A percentile compares a stretch with the other conserved stretches of the same genome.
Evolutionary conservation across 2,888 invertebrate genomes (phyloP).

Genomic region (Hemistola chrysoprasaria): DNA sequence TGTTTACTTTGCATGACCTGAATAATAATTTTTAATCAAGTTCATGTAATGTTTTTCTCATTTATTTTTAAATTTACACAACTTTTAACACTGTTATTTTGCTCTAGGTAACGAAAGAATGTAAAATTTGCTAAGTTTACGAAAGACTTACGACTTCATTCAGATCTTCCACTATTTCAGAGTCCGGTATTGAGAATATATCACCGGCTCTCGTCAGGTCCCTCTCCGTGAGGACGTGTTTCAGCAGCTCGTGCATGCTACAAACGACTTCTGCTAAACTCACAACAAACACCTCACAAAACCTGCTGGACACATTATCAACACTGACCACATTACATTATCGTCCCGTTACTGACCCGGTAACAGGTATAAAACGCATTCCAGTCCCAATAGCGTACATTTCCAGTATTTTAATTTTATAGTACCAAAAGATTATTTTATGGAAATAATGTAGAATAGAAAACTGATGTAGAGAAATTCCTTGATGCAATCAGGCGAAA

Average conservation of each 20-base stretch:
- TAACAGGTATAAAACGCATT: conserved; percentile 11
- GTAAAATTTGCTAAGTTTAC: neutral
- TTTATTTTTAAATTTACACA: neutral
- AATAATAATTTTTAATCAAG: conserved; percentile 9
- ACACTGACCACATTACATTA: conserved; percentile 35
- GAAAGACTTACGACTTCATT: conserved; percentile 87
- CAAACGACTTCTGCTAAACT: conserved; percentile 22
- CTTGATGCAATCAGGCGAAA: conserved; percentile 29
- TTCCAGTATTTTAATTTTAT: conserved; percentile 2
- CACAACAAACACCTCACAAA: conserved; percentile 33
- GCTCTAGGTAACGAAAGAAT: no score
- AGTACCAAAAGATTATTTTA: conserved; percentile 7
- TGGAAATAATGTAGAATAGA: conserved; percentile 11
- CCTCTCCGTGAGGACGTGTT: conserved; percentile 93
- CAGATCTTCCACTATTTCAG: conserved; percentile 91
- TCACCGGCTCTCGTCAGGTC: conserved; percentile 96
- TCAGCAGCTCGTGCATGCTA: conserved; percentile 95
- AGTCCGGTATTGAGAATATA: conserved; percentile 93
- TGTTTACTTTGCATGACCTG: conserved; percentile 19
- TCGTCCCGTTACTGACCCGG: conserved; percentile 20
- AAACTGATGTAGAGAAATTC: conserved; percentile 11
- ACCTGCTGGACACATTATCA: conserved; percentile 47
- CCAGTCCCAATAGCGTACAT: conserved; percentile 2
- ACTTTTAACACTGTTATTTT: no score
- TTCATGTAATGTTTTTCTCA: neutral